Evolutionary conservation across 2,113 vertebrate species (phyloP), one percentile per base, ranked within the genome.

Genomic region (Nipponia nippon): DNA sequence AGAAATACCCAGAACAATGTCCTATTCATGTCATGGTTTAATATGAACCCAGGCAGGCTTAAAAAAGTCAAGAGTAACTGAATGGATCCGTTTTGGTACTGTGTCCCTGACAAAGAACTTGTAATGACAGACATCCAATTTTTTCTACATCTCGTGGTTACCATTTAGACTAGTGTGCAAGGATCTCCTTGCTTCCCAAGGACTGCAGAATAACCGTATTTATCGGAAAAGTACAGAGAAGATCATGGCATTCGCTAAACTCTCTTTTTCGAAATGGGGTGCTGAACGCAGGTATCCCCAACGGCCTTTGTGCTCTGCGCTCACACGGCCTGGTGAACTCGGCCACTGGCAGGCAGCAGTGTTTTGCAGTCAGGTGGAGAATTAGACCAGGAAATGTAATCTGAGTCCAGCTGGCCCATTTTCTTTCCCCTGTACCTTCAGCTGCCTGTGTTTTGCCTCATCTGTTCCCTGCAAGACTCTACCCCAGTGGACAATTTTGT

Each of bases 281-380:
- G 70, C n/a, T 32, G 49, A 83, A 58, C 3, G 7, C 36, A 14
- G 30, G 55, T 62, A 44, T 53, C 50, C 50, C n/a, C 5, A 3
- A 2, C 21, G 29, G 14, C 17, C 38, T 83, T 49, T 77, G 44
- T 26, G 62, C 44, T 95, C 62, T 80, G 56, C 26, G 2, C 25
- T 84, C 49, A 9, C 6, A 2, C 0, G 2, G 38, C 7, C 36
- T n/a, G 61, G 58, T 1, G 2, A 34, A 44, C 23, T 71, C 42
- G 67, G 55, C 72, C 83, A 9, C 59, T 86, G 87, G 62, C 78
- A 47, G 58, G 61, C 65, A 90, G 76, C 49, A 84, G 44, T n/a
- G 53, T 61, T 46, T 89, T 78, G 52, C 59, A 36, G 8, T 89
- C 47, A 70, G 50, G 49, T 17, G 32, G 26, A 78, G 13, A 75